Conservation (phyloP, 2,888 invertebrate genomes). For the Eremobia ochroleuca region DNA sequence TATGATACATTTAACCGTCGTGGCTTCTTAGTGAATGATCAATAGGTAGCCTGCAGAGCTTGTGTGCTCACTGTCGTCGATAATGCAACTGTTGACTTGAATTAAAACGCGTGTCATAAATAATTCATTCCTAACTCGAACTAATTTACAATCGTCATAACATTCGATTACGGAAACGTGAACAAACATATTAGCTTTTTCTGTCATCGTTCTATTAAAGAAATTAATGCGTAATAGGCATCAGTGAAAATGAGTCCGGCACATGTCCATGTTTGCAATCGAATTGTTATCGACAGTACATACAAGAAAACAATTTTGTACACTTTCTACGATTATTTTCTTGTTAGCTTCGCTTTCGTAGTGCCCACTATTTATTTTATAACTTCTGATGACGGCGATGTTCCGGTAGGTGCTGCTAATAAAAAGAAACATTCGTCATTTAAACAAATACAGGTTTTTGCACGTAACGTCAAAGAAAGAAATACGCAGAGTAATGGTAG, state of each 20-base stretch:
- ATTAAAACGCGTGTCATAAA: slow-evolving; percentile 52
- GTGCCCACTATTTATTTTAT: slow-evolving; percentile 78
- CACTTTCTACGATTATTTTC: slow-evolving; percentile 86
- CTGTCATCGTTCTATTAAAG: slow-evolving; percentile 20
- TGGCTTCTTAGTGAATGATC: slow-evolving; percentile 35
- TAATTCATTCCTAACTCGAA: slow-evolving; percentile 57
- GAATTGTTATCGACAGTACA: slow-evolving; percentile 71
- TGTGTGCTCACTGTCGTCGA: slow-evolving; percentile 15
- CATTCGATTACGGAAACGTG: slow-evolving; percentile 65
- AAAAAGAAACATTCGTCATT: slow-evolving; percentile 59
- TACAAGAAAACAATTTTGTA: slow-evolving; percentile 82
- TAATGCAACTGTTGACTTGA: slow-evolving; percentile 29
- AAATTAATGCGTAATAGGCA: slow-evolving; percentile 36
- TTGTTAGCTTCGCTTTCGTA: slow-evolving; percentile 87
- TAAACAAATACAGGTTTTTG: slow-evolving; percentile 47
- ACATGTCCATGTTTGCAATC: slow-evolving; percentile 58
- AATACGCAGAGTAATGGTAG: slow-evolving; percentile 18
- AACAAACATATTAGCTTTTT: slow-evolving; percentile 34
- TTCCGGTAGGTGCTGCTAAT: slow-evolving; percentile 61
- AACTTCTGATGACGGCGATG: slow-evolving; percentile 74
- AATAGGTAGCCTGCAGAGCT: slow-evolving; percentile 33
- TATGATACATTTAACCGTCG: slow-evolving; percentile 40
- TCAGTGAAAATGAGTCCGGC: slow-evolving; percentile 43
- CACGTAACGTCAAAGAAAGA: slow-evolving; percentile 33
- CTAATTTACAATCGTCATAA: slow-evolving; percentile 63